Percentiles rank a stretch among this genome's conserved stretches.
These are phyloP conservation scores for Diplodus sargus DNA, from an alignment of 2,797 vertebrate genomes.

Conservation along the genomic window DNA sequence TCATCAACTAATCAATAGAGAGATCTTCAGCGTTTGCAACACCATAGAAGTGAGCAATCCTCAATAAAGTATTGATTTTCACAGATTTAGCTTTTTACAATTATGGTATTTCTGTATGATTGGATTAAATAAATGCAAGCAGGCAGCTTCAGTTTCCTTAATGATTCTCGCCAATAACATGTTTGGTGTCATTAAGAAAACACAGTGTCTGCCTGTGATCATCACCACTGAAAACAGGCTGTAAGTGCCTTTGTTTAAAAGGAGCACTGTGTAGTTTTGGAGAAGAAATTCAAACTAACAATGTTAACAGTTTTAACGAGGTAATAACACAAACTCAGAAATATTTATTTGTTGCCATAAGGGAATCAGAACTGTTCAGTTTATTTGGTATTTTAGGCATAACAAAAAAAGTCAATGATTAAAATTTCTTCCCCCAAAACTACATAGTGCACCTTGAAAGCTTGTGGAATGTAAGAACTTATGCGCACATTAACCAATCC, in stretches of 20 bases:
- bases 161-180: neutral
- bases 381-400: too few species aligned
- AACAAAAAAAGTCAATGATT: too few species aligned
- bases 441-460: neutral
- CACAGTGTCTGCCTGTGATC: neutral
- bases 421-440: too few species aligned
- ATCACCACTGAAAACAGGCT: neutral
- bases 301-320: too few species aligned
- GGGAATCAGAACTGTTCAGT: too few species aligned
- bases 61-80: constrained; percentile 4
- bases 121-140: neutral
- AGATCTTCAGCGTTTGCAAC: constrained; percentile 13
- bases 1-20: constrained; percentile 32
- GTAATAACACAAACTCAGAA: too few species aligned
- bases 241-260: constrained; percentile 6
- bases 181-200: neutral
- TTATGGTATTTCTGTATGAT: neutral
- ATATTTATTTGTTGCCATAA: too few species aligned
- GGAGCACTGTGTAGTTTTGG: too few species aligned
- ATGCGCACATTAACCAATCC: constrained; percentile 15
- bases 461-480: constrained; percentile 13
- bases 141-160: neutral
- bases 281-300: too few species aligned
- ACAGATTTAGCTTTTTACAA: neutral
- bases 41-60: constrained; percentile 17